These are phyloP conservation scores for Hypotaenidia okinawae DNA, from an alignment of 2,797 vertebrate species.

Conservation along the genomic window DNA sequence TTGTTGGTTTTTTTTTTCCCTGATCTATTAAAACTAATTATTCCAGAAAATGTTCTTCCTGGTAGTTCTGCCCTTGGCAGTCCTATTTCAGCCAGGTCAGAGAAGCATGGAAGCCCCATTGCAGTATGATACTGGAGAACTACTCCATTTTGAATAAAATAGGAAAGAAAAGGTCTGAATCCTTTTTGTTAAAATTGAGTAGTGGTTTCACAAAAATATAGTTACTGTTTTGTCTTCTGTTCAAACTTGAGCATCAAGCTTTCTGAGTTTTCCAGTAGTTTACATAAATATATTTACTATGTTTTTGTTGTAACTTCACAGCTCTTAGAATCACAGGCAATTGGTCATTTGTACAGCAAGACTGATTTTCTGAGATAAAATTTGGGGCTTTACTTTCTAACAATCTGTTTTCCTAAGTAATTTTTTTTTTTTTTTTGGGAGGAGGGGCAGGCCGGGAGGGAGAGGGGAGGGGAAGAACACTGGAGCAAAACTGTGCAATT, in stretches of 20 bases:
- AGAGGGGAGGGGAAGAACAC: accelerated
- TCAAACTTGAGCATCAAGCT: not conserved
- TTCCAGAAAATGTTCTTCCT: not conserved
- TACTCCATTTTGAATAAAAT: not conserved
- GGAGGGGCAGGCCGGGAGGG: too few species aligned
- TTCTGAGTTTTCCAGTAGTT: not conserved
- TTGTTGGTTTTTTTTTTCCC: not conserved
- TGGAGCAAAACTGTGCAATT: not conserved
- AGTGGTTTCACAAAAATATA: not conserved
- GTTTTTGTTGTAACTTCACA: not conserved
- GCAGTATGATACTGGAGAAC: not conserved
- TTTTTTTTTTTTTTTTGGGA: not conserved
- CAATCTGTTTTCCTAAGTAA: not conserved
- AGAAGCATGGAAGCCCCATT: not conserved
- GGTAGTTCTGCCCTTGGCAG: not conserved
- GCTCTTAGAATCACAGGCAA: not conserved
- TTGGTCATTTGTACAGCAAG: not conserved
- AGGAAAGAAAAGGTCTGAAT: not conserved
- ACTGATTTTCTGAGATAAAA: not conserved
- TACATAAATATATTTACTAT: not conserved
- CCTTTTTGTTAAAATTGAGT: not conserved
- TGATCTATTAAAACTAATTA: not conserved
- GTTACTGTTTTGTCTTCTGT: not conserved
- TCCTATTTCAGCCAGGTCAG: not conserved
- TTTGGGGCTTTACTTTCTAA: accelerated